Conservation (phyloP, 2,797 vertebrate genomes). For the Helicolenus hilgendorfi region DNA sequence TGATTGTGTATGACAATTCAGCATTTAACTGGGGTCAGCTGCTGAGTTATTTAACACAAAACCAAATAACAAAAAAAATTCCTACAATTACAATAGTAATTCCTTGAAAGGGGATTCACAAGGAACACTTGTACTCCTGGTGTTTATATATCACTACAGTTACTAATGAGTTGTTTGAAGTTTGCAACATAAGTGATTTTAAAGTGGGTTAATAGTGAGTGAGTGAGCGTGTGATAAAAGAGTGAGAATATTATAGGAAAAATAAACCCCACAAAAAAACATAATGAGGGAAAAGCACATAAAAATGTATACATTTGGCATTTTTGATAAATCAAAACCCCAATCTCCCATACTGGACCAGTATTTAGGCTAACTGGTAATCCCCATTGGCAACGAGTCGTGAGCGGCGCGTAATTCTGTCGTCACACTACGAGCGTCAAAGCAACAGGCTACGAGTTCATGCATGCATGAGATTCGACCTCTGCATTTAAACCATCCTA, state of each 20-base stretch:
- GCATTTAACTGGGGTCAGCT: not conserved
- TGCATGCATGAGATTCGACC: no score
- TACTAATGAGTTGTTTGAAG: not conserved
- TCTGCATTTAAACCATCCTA: no score
- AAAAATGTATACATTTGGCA: not conserved
- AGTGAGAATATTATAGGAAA: not conserved
- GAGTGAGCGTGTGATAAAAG: not conserved
- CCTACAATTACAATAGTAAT: no score
- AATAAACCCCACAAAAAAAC: not conserved
- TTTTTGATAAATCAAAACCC: not conserved
- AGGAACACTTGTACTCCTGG: not conserved
- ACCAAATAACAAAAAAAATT: not conserved
- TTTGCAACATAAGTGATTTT: not conserved
- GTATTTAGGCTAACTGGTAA: not conserved
- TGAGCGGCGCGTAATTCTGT: no score
- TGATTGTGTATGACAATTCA: not conserved
- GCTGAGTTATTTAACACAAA: not conserved
- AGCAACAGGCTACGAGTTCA: no score
- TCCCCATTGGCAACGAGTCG: no score
- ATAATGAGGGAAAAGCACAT: not conserved
- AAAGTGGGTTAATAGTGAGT: not conserved
- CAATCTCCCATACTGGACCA: no score
- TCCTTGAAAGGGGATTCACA: not conserved
- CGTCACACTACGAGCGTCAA: no score
- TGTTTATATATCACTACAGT: not conserved